These are phyloP conservation scores for Rhynchopsitta pachyrhyncha DNA, from an alignment of 2,113 vertebrate genomes.

Conservation along the genomic window DNA sequence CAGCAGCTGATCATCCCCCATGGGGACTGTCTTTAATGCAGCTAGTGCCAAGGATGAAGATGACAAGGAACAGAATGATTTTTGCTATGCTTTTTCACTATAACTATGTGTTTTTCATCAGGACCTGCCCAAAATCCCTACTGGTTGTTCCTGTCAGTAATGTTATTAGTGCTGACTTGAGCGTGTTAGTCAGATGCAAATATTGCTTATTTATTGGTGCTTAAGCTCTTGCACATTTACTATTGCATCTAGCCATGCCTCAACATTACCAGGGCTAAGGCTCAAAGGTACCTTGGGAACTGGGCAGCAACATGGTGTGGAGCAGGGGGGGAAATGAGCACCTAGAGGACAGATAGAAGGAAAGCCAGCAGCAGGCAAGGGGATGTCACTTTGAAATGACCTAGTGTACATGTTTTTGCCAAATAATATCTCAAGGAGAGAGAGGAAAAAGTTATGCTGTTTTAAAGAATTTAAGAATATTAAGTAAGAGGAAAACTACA, in stretches of 20 bases:
- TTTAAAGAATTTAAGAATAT: neutral
- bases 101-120: neutral
- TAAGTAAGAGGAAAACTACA: neutral
- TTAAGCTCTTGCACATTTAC: neutral
- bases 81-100: neutral
- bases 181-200: neutral
- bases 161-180: neutral
- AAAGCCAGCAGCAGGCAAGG: neutral
- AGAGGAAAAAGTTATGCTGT: accelerated
- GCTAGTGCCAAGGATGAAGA: neutral
- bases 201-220: neutral
- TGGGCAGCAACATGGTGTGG: neutral
- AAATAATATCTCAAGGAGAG: neutral
- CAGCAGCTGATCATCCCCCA: accelerated
- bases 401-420: neutral
- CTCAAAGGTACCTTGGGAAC: neutral
- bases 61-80: neutral
- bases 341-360: neutral
- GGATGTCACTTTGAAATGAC: neutral
- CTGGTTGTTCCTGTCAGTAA: neutral
- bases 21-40: neutral
- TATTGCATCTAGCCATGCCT: neutral
- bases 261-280: neutral
- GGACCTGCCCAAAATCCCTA: neutral
- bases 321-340: neutral